These are phyloP conservation scores for Trachemys scripta DNA, from an alignment of 2,113 vertebrate species.

Conservation along the genomic window DNA sequence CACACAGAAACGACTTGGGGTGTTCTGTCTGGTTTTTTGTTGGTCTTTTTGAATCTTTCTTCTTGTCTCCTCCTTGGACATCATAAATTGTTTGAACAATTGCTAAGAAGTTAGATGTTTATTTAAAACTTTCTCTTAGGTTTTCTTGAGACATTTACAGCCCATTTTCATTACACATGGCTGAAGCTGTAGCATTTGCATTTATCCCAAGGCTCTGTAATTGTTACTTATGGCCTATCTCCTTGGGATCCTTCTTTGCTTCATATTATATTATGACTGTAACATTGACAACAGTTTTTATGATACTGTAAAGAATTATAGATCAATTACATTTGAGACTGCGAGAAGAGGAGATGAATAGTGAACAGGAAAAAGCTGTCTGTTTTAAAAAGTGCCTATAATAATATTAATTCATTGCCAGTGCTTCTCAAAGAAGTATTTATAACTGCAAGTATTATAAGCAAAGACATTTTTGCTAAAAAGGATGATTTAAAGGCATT, in stretches of 20 bases:
- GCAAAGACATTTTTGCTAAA: constrained; percentile 3
- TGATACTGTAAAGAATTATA: constrained; percentile 54
- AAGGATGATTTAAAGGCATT: neutral
- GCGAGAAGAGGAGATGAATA: constrained; percentile 60
- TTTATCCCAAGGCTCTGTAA: neutral
- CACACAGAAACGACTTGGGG: neutral
- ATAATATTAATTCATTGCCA: constrained; percentile 28
- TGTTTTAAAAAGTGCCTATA: constrained; percentile 20
- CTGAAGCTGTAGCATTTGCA: neutral
- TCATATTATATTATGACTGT: constrained; percentile 4
- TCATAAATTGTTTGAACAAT: neutral
- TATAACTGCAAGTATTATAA: constrained; percentile 37
- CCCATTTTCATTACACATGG: neutral
- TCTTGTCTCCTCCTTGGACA: neutral
- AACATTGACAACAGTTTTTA: constrained; percentile 46
- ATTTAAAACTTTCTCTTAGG: neutral
- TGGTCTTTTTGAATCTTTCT: neutral
- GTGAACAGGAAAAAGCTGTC: constrained; percentile 32
- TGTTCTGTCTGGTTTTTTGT: neutral
- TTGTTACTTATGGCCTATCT: neutral
- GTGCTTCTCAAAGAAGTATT: constrained; percentile 29
- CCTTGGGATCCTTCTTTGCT: neutral
- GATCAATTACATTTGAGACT: constrained; percentile 57
- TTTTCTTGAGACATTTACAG: neutral
- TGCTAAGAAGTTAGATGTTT: neutral